phyloP scores from a whole-genome alignment of 2,888 invertebrate genomes.

The Myopa tessellatipennis region DNA sequence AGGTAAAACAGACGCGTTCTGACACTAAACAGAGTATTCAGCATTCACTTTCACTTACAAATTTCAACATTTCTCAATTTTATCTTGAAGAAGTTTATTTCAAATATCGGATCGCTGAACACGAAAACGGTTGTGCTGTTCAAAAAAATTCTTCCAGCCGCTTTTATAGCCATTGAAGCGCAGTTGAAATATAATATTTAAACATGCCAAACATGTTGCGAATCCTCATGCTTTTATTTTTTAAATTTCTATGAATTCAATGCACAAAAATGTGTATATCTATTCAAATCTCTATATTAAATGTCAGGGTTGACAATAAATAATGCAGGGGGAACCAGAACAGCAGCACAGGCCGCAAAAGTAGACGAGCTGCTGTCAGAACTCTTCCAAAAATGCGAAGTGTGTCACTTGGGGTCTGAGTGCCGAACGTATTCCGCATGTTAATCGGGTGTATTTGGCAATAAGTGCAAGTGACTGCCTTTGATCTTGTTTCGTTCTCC shows the following conservation, averaged over 20 bases:
- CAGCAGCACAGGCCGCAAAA: no score
- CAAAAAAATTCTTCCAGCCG: slow-evolving; percentile 38
- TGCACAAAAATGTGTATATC: slow-evolving; percentile 19
- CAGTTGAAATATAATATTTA: slow-evolving; percentile 48
- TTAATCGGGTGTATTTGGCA: background rate
- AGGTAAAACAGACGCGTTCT: no score
- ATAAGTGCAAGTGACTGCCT: background rate
- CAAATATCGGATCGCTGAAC: slow-evolving; percentile 46
- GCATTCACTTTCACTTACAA: slow-evolving; percentile 54
- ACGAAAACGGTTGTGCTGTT: slow-evolving; percentile 49
- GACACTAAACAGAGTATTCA: no score
- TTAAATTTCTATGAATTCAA: slow-evolving; percentile 45
- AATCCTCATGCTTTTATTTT: slow-evolving; percentile 55
- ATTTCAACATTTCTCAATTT: slow-evolving; percentile 55
- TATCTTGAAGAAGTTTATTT: background rate
- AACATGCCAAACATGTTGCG: slow-evolving; percentile 65
- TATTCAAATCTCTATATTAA: slow-evolving; percentile 44
- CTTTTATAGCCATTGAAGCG: slow-evolving; percentile 57
- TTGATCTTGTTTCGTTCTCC: background rate
- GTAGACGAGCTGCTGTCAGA: background rate
- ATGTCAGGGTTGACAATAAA: slow-evolving; percentile 59
- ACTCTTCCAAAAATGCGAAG: slow-evolving; percentile 16
- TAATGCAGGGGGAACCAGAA: background rate
- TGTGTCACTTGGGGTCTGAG: slow-evolving; percentile 27
- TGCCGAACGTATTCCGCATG: slow-evolving; percentile 19